These are phyloP conservation scores for Andrena praecox DNA, from an alignment of 2,888 invertebrate species.

Conservation along the genomic window DNA sequence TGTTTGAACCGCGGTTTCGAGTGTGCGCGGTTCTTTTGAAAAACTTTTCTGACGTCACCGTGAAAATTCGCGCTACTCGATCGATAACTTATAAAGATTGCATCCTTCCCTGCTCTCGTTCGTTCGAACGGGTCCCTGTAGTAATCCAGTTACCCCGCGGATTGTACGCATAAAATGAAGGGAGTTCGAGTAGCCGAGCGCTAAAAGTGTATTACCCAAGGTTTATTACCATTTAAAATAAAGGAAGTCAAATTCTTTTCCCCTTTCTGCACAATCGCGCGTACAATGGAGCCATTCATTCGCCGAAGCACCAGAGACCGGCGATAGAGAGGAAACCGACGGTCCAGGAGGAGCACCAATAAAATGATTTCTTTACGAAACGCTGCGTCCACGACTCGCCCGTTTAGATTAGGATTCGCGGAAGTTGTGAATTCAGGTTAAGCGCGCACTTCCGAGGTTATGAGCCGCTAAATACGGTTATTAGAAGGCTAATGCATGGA, in stretches of 20 bases:
- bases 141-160: no score
- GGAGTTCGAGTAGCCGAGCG: no score
- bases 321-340: not conserved
- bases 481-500: not conserved
- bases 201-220: no score
- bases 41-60: not conserved
- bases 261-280: not conserved
- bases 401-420: constrained; percentile 56
- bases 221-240: no score
- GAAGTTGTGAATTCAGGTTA: constrained; percentile 77
- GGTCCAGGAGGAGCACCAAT: not conserved
- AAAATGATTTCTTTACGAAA: constrained; percentile 15
- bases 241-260: no score
- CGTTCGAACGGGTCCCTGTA: not conserved
- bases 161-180: no score
- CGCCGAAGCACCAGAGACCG: not conserved
- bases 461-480: constrained; percentile 26
- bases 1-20: not conserved
- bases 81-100: not conserved
- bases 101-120: not conserved
- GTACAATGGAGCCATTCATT: not conserved
- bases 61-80: not conserved
- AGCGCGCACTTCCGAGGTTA: constrained; percentile 71
- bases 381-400: not conserved
- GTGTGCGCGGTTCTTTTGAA: not conserved